phyloP scores from a whole-genome alignment of 2,113 vertebrate genomes.

The cattle (Bos taurus) region DNA sequence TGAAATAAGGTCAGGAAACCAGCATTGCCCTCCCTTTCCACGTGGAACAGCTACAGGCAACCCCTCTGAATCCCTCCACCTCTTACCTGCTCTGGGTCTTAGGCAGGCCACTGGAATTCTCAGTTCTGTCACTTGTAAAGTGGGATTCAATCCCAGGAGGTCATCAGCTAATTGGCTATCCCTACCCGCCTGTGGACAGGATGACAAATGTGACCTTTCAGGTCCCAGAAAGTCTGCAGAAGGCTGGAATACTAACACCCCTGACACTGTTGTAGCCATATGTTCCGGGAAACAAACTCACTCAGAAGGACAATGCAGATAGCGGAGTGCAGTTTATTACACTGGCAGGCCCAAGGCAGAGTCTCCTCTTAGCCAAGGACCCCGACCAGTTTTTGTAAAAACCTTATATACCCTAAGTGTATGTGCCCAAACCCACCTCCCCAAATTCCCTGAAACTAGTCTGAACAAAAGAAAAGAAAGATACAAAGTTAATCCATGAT shows the following conservation, averaged over 20 bases:
- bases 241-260: not conserved
- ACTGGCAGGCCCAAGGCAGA: not conserved
- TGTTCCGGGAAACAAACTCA: not conserved
- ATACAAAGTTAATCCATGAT: not conserved
- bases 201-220: not conserved
- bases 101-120: not conserved
- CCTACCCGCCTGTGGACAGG: not conserved
- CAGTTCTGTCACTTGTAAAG: not conserved
- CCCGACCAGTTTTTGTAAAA: not conserved
- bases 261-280: not conserved
- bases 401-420: not conserved
- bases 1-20: not conserved
- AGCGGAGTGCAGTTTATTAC: not conserved
- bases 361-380: not conserved
- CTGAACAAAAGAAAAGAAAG: not conserved
- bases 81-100: not conserved
- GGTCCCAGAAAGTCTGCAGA: not conserved
- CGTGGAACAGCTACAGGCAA: rapidly evolving
- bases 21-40: rapidly evolving
- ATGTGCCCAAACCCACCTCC: not conserved
- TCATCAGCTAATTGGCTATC: not conserved
- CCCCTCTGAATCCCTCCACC: not conserved
- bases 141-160: not conserved
- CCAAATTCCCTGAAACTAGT: not conserved
- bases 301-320: not conserved